A percentile compares a stretch with the other conserved stretches of the same genome.
Conservation (phyloP, 2,797 vertebrate species). For the Salarias fasciatus region DNA sequence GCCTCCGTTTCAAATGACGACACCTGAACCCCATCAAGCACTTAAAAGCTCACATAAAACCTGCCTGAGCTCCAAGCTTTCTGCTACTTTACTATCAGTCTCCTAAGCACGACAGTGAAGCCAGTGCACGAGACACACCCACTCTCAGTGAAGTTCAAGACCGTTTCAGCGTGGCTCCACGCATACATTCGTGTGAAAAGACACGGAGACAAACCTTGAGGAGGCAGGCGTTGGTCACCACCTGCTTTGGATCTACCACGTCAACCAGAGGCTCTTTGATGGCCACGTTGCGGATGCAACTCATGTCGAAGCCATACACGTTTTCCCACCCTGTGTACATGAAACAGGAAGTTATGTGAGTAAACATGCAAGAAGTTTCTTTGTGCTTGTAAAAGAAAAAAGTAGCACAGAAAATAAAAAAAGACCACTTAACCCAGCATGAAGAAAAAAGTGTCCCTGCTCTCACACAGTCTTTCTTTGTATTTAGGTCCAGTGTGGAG, state of each 20-base stretch:
- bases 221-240: constrained; percentile 97
- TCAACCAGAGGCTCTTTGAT: constrained; percentile 98
- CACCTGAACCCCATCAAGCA: too few relatives aligned
- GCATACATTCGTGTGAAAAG: neutral
- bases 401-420: constrained; percentile 39
- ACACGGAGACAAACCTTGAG: constrained; percentile 88
- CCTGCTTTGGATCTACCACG: constrained; percentile 97
- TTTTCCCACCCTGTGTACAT: constrained; percentile 94
- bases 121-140: too few relatives aligned
- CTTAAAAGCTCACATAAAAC: too few relatives aligned
- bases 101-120: too few relatives aligned
- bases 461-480: constrained; percentile 40
- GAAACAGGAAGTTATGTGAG: constrained; percentile 2
- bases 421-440: constrained; percentile 49
- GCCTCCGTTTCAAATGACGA: too few relatives aligned
- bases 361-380: too few relatives aligned
- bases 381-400: constrained; percentile 6
- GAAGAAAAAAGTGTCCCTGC: constrained; percentile 33
- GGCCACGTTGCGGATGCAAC: constrained; percentile 96
- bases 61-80: too few relatives aligned
- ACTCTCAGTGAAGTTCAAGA: too few relatives aligned
- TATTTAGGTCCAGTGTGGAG: constrained; percentile 36
- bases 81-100: too few relatives aligned
- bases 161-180: neutral
- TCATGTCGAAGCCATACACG: constrained; percentile 99